Conservation (phyloP, 2,797 vertebrate species). For the Melanogrammus aeglefinus region DNA sequence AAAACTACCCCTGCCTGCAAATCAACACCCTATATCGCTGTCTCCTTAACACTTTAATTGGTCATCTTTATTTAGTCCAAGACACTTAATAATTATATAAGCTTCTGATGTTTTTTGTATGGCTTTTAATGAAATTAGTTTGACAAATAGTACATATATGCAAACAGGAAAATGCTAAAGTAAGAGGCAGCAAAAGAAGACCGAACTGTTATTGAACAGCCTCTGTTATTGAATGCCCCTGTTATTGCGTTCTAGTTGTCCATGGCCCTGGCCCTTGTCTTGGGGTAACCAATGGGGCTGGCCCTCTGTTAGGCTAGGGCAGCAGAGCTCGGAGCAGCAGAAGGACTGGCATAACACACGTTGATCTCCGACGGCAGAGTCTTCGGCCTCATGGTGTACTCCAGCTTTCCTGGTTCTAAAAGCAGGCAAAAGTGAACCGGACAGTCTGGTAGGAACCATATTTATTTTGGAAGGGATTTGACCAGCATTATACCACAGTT, state of each 20-base stretch:
- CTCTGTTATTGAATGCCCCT: not conserved
- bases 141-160: not conserved
- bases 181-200: not conserved
- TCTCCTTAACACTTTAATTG: too few species aligned
- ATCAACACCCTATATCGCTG: too few species aligned
- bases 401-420: constrained; percentile 57
- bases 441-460: not conserved
- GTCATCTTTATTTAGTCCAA: too few species aligned
- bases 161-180: not conserved
- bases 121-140: not conserved
- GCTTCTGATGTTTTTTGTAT: not conserved
- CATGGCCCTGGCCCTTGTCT: not conserved
- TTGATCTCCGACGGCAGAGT: constrained; percentile 71
- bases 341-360: constrained; percentile 43
- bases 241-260: not conserved
- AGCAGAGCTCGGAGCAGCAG: constrained; percentile 16
- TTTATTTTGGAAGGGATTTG: too few species aligned
- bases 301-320: constrained; percentile 26
- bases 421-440: not conserved
- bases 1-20: too few species aligned
- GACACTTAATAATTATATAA: not conserved
- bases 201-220: not conserved
- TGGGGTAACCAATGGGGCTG: not conserved
- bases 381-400: constrained; percentile 47
- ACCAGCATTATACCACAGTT: too few species aligned